phyloP scores from a whole-genome alignment of 1,140 invertebrate genomes.

The Propsilocerus akamusi region DNA sequence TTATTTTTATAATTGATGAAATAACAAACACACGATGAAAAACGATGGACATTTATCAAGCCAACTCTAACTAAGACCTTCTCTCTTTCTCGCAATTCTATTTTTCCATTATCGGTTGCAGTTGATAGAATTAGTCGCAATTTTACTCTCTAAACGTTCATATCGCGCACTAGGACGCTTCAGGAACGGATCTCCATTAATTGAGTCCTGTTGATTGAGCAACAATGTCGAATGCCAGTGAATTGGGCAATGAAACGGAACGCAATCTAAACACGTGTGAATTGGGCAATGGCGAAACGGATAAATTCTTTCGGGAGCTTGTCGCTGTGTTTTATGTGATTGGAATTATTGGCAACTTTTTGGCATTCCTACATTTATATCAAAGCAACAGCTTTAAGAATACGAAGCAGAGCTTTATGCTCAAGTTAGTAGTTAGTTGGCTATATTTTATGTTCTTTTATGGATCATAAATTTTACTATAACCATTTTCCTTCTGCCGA shows the following conservation, averaged over 20 bases:
- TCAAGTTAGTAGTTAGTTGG: background rate
- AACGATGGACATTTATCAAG: no score
- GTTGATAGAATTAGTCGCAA: background rate
- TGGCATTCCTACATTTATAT: background rate
- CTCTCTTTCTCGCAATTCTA: background rate
- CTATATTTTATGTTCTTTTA: background rate
- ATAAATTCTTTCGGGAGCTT: background rate
- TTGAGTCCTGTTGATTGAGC: no score
- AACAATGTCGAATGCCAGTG: no score
- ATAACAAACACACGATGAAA: background rate
- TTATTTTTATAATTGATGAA: slow-evolving; percentile 2
- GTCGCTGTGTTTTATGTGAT: background rate
- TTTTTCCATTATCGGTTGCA: no score
- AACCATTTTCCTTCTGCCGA: background rate
- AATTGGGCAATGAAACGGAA: no score
- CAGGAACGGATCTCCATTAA: background rate
- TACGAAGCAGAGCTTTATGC: background rate
- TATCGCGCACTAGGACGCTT: background rate
- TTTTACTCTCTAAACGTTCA: background rate
- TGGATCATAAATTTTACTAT: background rate
- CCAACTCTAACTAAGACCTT: background rate
- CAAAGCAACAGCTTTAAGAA: background rate
- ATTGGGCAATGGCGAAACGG: background rate
- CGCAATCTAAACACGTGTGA: no score
- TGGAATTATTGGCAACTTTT: background rate